These are phyloP conservation scores for Drosophila histrio DNA, from an alignment of 2,888 invertebrate species.

Conservation along the genomic window DNA sequence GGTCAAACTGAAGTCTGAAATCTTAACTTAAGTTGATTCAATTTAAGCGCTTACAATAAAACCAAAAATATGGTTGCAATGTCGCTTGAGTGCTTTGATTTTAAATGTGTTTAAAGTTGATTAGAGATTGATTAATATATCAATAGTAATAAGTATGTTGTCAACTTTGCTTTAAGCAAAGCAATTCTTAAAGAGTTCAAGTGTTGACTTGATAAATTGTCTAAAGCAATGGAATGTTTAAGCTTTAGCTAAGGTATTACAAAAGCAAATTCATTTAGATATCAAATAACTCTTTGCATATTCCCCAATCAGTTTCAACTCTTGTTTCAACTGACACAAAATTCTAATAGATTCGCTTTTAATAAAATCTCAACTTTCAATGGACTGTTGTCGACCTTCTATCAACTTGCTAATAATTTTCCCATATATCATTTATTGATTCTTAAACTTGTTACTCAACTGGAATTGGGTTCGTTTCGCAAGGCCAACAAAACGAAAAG, in stretches of 20 bases:
- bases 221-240: too few relatives aligned
- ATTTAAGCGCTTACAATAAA: background rate
- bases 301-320: background rate
- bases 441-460: background rate
- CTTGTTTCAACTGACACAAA: background rate
- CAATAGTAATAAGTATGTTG: background rate
- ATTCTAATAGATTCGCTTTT: background rate
- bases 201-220: too few relatives aligned
- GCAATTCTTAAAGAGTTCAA: too few relatives aligned
- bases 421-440: slow-evolving; percentile 33
- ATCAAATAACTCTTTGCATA: background rate
- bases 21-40: slow-evolving; percentile 7
- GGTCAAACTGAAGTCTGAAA: slow-evolving; percentile 18
- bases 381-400: background rate
- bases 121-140: background rate
- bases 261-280: background rate
- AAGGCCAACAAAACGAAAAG: slow-evolving; percentile 10
- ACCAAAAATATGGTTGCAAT: background rate
- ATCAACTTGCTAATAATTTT: background rate
- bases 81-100: background rate
- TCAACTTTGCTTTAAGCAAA: background rate
- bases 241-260: background rate
- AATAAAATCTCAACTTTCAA: background rate
- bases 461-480: slow-evolving; percentile 4
- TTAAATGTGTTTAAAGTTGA: background rate